These are phyloP conservation scores for Sakesphorus luctuosus DNA, from an alignment of 2,113 vertebrate genomes.

Conservation along the genomic window DNA sequence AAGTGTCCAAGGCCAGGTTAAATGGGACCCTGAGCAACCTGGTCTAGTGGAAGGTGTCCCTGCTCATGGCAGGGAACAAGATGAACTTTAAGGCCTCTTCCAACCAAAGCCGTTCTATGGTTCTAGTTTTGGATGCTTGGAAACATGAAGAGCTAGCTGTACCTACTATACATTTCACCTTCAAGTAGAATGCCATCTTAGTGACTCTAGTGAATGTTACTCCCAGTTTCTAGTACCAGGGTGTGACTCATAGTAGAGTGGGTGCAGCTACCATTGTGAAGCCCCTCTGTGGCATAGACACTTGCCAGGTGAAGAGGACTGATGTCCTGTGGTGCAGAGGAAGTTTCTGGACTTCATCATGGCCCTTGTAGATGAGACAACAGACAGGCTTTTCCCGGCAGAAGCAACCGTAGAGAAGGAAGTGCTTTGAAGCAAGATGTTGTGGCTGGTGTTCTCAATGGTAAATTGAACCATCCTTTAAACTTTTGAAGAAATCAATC, in stretches of 20 bases:
- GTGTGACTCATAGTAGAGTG: background rate
- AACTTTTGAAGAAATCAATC: background rate
- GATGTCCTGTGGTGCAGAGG: fast-evolving
- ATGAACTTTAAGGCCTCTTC: background rate
- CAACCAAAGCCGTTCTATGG: background rate
- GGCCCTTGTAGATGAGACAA: background rate
- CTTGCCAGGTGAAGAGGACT: background rate
- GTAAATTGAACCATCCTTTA: background rate
- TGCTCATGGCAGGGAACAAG: background rate
- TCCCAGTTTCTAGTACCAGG: background rate
- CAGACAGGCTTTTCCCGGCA: background rate
- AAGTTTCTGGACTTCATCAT: fast-evolving
- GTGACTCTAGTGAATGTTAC: background rate
- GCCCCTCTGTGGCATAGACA: fast-evolving
- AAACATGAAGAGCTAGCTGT: background rate
- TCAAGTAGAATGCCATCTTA: background rate
- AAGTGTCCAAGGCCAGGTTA: background rate
- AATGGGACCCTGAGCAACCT: background rate
- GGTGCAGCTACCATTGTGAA: background rate
- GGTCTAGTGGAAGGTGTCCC: background rate
- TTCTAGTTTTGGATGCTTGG: background rate
- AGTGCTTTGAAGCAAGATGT: background rate
- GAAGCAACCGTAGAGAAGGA: fast-evolving
- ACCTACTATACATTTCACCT: background rate
- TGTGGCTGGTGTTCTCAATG: background rate